Base-by-base conservation (phyloP, 2,797 vertebrate genomes). In the Cottoperca gobio region DNA sequence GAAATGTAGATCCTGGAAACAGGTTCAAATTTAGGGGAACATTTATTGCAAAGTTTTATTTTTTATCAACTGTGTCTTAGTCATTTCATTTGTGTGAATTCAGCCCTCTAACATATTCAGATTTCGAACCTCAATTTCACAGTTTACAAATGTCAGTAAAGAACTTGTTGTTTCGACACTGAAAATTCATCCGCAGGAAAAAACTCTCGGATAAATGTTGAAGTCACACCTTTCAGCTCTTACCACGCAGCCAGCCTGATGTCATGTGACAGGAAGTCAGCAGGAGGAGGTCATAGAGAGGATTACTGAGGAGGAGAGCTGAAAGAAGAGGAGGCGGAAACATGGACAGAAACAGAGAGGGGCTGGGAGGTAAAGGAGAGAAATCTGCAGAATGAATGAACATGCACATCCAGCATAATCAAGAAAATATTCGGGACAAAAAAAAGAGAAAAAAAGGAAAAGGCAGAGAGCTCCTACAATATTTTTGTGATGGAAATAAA, bases 231-330 rank as follows among this genome's bases (percentile, higher is more conserved):
- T 88, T 83, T 83, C 58, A 58, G 39, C 59, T 87, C 92, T 94
- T 93, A 94, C 94, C 93, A 77, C 87, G 40, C 76, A 81, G 70
- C 81, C 86, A 84, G 77, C 87, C 87, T 37, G 90, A 61, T 8
- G 81, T 84, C 85, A 85, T 86, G 85, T 86, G 88, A 92, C 82
- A 88, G 83, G 90, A 91, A 85, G 85, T 87, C 88, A 93, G 90
- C 92, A 93, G 92, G 68, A 88, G 80, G 48, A 94, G 88, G 82
- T 92, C 93, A 92, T 81, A 94, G 78, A 92, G 85, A 89, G 91
- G 92, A 49, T 83, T 91, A 80, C 88, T 79, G 35, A 92, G 91
- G 75, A 91, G 82, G 55, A 93, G 84, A 66, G 87, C 88, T 89
- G 86, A 66, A 84, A 49, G 40, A 73, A 67, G 45, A 78, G n/a